Base-by-base conservation (phyloP, 2,797 vertebrate species). In the Prunella strophiata region DNA sequence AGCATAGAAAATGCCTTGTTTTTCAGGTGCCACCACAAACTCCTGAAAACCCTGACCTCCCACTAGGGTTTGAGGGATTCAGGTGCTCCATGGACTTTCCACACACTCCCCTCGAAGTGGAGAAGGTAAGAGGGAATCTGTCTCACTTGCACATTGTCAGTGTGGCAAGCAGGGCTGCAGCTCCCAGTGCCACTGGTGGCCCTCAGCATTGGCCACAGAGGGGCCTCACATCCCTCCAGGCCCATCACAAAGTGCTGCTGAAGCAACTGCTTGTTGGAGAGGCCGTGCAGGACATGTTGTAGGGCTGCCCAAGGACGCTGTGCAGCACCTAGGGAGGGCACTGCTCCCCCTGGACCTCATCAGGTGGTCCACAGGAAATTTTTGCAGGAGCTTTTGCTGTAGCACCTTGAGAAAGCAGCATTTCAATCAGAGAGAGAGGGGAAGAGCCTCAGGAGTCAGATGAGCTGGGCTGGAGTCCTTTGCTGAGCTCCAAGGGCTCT, bases 231-330 rank as follows among this genome's bases (percentile, higher is more conserved):
- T 47, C 47, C 47, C 22, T 47, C 22, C 22, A 47, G 47, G 47
- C 21, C 45, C 45, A 7, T 40, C 2, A 0, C 43, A 10, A 30
- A 15, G 76, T 17, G 2, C 51, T 45, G 40, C 47, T 71, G 73
- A 47, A 61, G 36, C 42, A 36, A 4, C 36, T 20, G 32, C 4
- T 43, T 25, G 1, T 9, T 25, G 27, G 62, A 59, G 12, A 67
- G 26, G 54, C 68, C 0, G 0, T 8, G 23, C 1, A 3, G 54
- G 76, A 2, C 4, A n/a, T n/a, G 3, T 26, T 1, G 0, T 25
- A 47, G 70, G n/a, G n/a, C 8, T 87, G 78, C 8, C 61, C 32
- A 3, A 57, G 47, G 30, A 5, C 0, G 7, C 38, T n/a, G 54
- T 12, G 21, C 48, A 43, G 55, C 68, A 40, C 8, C 13, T 21